These are phyloP conservation scores for Drosophila leonis DNA, from an alignment of 2,888 invertebrate species.

Conservation along the genomic window DNA sequence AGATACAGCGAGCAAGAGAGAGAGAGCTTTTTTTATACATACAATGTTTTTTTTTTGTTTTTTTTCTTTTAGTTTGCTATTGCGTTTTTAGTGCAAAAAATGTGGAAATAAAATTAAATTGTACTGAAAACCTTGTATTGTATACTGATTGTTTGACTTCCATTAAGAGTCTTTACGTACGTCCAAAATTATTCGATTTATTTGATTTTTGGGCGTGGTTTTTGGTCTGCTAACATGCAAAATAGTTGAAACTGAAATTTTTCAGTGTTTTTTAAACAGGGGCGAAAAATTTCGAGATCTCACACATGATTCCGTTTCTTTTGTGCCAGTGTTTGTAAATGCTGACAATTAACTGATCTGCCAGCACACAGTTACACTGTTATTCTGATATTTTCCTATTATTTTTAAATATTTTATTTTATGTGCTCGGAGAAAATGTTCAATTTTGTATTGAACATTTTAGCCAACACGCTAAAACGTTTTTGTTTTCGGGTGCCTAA, in stretches of 20 bases:
- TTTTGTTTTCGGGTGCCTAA: conserved; percentile 29
- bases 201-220: conserved; percentile 75
- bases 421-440: conserved; percentile 68
- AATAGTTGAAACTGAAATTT: conserved; percentile 84
- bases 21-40: conserved; percentile 46
- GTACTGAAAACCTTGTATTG: conserved; percentile 48
- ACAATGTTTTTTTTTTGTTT: conserved; percentile 12
- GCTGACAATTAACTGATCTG: neutral
- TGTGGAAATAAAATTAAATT: conserved; percentile 64
- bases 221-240: conserved; percentile 82
- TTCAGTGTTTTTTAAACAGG: conserved; percentile 22
- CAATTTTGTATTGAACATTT: conserved; percentile 67
- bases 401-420: neutral
- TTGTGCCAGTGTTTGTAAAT: conserved; percentile 25
- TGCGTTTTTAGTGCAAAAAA: conserved; percentile 68
- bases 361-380: conserved; percentile 3
- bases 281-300: conserved; percentile 64
- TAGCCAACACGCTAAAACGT: conserved; percentile 57
- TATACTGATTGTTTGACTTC: conserved; percentile 79
- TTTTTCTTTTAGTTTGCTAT: conserved; percentile 37
- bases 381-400: neutral
- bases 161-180: conserved; percentile 85
- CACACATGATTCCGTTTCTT: conserved; percentile 84
- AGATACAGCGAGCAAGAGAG: conserved; percentile 34
- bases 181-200: conserved; percentile 68